Evolutionary conservation across 2,888 invertebrate species (phyloP).

Genomic region (Trypoxylon attenuatum): DNA sequence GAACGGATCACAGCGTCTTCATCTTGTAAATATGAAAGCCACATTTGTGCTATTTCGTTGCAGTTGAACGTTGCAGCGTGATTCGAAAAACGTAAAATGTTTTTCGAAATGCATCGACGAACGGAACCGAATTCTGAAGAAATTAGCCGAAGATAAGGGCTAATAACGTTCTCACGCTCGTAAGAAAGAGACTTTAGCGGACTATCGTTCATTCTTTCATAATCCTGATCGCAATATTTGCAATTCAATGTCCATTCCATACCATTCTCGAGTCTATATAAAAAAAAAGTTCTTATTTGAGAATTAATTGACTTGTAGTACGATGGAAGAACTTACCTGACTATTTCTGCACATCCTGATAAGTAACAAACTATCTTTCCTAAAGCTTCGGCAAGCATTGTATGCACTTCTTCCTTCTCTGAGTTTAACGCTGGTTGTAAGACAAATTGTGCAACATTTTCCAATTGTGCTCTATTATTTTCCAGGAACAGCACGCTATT

Average conservation of each 20-base stretch:
- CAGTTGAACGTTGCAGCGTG: slow-evolving; percentile 73
- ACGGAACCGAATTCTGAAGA: slow-evolving; percentile 58
- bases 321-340: slow-evolving; percentile 50
- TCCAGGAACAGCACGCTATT: slow-evolving; percentile 37
- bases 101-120: slow-evolving; percentile 68
- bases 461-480: slow-evolving; percentile 16
- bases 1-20: slow-evolving; percentile 64
- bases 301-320: slow-evolving; percentile 8
- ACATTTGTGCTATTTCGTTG: slow-evolving; percentile 66
- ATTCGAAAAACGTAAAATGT: slow-evolving; percentile 73
- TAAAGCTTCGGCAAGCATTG: slow-evolving; percentile 58
- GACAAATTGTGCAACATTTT: slow-evolving; percentile 59
- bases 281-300: slow-evolving; percentile 10
- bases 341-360: slow-evolving; percentile 57
- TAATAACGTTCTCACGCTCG: slow-evolving; percentile 60
- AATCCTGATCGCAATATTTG: slow-evolving; percentile 49
- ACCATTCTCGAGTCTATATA: slow-evolving; percentile 35
- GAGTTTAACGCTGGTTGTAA: slow-evolving; percentile 61
- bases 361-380: slow-evolving; percentile 65
- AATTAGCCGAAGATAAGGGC: slow-evolving; percentile 60
- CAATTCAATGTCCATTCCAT: slow-evolving; percentile 55
- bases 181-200: slow-evolving; percentile 14
- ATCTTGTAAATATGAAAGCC: slow-evolving; percentile 73
- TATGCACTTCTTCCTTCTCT: slow-evolving; percentile 51
- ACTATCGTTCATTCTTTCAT: slow-evolving; percentile 18